Percentiles rank a stretch among this genome's conserved stretches.
Evolutionary conservation across 2,113 vertebrate species (phyloP).

Genomic region (Dromaius novaehollandiae): DNA sequence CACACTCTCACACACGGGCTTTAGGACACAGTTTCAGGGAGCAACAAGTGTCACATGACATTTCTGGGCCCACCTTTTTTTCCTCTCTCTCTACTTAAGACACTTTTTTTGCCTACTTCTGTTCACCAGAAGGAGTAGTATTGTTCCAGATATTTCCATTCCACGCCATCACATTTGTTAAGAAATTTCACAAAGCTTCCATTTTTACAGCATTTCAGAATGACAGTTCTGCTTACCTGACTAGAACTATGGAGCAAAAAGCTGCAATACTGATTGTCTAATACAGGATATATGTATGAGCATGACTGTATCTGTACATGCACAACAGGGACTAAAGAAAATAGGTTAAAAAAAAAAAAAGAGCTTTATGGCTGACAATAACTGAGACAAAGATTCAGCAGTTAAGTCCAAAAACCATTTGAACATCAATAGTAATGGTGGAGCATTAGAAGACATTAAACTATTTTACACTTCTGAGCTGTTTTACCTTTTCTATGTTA

Average conservation of each 20-base stretch:
- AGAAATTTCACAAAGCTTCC: neutral
- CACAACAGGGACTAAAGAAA: neutral
- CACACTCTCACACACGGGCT: neutral
- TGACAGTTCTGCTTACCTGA: neutral
- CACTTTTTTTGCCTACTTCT: neutral
- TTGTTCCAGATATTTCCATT: neutral
- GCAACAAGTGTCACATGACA: neutral
- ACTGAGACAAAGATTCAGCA: neutral
- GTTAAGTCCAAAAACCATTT: neutral
- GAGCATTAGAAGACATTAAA: neutral
- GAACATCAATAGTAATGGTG: neutral
- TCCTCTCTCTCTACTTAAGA: too few species aligned
- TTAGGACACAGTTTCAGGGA: neutral
- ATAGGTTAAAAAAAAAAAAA: neutral
- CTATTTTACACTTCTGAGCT: accelerated
- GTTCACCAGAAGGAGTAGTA: accelerated
- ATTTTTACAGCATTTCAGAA: neutral
- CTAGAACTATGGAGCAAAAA: neutral
- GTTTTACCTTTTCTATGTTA: neutral
- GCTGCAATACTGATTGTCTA: neutral
- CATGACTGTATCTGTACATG: neutral
- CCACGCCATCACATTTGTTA: neutral
- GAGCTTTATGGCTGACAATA: neutral
- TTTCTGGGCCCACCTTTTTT: neutral
- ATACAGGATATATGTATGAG: neutral